A percentile compares a stretch with the other conserved stretches of the same genome.
phyloP scores from a whole-genome alignment of 2,888 invertebrate species.

The Kryphioiulus occultus region DNA sequence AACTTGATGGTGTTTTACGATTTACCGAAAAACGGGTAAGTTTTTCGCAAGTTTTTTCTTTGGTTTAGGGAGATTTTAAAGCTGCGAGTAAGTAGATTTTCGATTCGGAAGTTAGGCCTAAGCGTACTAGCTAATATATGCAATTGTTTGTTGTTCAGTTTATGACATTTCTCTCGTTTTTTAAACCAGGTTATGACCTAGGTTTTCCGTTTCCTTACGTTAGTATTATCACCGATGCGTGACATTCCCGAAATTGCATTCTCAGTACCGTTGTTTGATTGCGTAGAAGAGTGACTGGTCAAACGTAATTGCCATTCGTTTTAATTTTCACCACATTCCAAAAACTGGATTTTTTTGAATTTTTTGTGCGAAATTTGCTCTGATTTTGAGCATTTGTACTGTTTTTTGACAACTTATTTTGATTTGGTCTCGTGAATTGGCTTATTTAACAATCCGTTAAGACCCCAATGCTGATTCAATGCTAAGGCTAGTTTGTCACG shows the following conservation, averaged over 20 bases:
- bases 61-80: neutral
- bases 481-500: too few relatives aligned
- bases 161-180: neutral
- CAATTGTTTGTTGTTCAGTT: neutral
- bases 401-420: too few relatives aligned
- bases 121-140: neutral
- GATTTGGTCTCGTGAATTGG: too few relatives aligned
- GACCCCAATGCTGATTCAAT: too few relatives aligned
- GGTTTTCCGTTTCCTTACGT: neutral
- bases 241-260: neutral
- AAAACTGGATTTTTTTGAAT: too few relatives aligned
- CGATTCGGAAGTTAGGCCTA: neutral
- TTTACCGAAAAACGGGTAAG: conserved; percentile 27
- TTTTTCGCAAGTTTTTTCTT: neutral
- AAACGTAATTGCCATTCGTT: too few relatives aligned
- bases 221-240: neutral
- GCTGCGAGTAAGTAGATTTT: neutral
- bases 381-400: too few relatives aligned
- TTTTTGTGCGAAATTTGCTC: too few relatives aligned
- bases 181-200: neutral
- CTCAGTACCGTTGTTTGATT: neutral
- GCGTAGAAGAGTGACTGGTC: too few relatives aligned
- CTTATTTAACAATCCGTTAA: too few relatives aligned
- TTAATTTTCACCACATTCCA: too few relatives aligned
- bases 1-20: neutral